These are phyloP conservation scores for Macaca mulatta DNA, from an alignment of 2,113 vertebrate species.

Conservation along the genomic window DNA sequence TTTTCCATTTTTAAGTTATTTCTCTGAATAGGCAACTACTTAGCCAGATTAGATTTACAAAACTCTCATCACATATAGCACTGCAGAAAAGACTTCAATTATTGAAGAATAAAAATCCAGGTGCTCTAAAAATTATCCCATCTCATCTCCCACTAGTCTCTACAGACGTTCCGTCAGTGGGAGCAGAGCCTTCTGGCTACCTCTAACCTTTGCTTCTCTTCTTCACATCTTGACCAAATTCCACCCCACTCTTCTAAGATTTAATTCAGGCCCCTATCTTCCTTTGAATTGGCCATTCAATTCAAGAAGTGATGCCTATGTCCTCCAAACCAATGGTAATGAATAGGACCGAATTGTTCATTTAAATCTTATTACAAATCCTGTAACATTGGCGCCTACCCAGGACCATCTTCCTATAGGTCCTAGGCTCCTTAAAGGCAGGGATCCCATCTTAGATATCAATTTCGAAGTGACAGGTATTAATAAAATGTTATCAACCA, in stretches of 20 bases:
- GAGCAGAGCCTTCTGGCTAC: background rate
- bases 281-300: background rate
- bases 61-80: slow-evolving; percentile 36
- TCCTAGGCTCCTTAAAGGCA: background rate
- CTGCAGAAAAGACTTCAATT: background rate
- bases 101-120: background rate
- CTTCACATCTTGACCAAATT: background rate
- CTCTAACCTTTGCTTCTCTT: background rate
- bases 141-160: background rate
- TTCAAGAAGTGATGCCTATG: background rate
- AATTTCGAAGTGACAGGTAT: background rate
- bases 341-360: background rate
- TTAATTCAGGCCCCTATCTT: background rate
- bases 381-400: background rate
- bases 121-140: background rate
- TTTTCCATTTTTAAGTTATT: slow-evolving; percentile 27
- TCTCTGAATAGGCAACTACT: slow-evolving; percentile 47
- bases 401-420: background rate
- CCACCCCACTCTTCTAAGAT: background rate
- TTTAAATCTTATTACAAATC: background rate
- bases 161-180: background rate
- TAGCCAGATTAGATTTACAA: slow-evolving; percentile 46
- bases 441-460: background rate
- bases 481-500: background rate
- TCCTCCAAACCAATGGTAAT: background rate